Base-by-base conservation (phyloP, 2,888 invertebrate genomes). In the Portevinia maculata region DNA sequence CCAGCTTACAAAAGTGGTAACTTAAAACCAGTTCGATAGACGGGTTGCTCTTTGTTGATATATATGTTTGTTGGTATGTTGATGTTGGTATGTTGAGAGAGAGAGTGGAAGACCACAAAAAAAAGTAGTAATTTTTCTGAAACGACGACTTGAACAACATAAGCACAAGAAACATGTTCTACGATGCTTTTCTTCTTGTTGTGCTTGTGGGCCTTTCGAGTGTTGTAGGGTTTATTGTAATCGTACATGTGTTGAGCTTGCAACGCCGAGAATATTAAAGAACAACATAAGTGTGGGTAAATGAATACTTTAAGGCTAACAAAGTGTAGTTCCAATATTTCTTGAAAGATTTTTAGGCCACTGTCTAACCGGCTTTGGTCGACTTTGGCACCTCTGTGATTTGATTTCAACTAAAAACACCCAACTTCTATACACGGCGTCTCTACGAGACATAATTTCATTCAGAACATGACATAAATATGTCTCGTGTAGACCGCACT, bases 1-100 rank as follows among this genome's bases (percentile, higher is more conserved):
- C 48, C 59, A 73, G 53, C 65, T 73, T 60, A 67, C 65, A 19
- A 65, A 71, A 60, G 53, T 50, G 83, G 83, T 79, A 70, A 75
- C 46, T 64, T 24, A 50, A 76, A 76, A 83, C 76, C 76, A 62
- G 83, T 73, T 83, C 53, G 34, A 24, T 24, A 24, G 28, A 53
- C 32, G 13, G 55, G 19, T 44, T 6, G 28, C 30, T 30, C 34
- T 28, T 34, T 32, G 41, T 50, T 19, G 24, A 13, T 13, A 39
- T 13, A 13, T n/a, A 6, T n/a, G n/a, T 39, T 39, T 19, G 24
- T 28, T 6, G 2, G 15, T 15, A n/a, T 15, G 15, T n/a, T 0
- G 15, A n/a, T 6, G 37, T 21, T n/a, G 34, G 17, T n/a, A 7
- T 1, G 3, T 28, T 19, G 13, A 41, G 24, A 17, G 13, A 44